Evolutionary conservation across 2,797 vertebrate species (phyloP), one percentile per base, ranked within the genome.

Genomic region (Esox masquinongy): DNA sequence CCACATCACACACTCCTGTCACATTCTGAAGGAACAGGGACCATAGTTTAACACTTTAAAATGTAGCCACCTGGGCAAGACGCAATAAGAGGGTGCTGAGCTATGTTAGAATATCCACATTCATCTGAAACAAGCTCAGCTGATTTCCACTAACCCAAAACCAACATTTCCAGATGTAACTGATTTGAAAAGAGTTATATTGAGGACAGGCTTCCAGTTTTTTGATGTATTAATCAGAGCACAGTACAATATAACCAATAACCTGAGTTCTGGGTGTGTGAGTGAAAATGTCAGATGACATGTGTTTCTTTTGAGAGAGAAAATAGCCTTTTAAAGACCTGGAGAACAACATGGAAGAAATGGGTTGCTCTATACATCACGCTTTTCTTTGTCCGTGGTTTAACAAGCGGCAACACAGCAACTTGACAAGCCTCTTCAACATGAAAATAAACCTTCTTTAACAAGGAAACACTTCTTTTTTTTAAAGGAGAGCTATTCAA

Each of bases 21-120:
- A 95, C 94, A 36, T 92, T 98, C 97, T 99, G 78, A 7, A 78
- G 84, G 47, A 71, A 73, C 80, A 3, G 34, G 82, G 36, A 39
- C 4, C 36, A 39, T 0, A 3, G 36, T 39, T 39, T 39, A 39
- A 69, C 24, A n/a, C 34, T 16, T 49, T 47, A 29, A 15, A 8
- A 64, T 64, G n/a, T 16, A 64, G 26, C 61, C 15, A 39, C 36
- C 5, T 64, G 24, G 6, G 26, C 24, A 64, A 24, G 61, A 64
- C n/a, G 11, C 59, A 63, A 1, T 63, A 63, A 26, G n/a, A 9
- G 51, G n/a, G 12, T 24, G 4, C 61, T 31, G 61, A 64, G 3
- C 5, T 14, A 26, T 14, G 22, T 5, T 26, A 64, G 24, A 64
- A 64, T 64, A 64, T 14, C 5, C 61, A 64, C 5, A 64, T 11